phyloP scores from a whole-genome alignment of 2,797 vertebrate species.

The Chrysolophus pictus region DNA sequence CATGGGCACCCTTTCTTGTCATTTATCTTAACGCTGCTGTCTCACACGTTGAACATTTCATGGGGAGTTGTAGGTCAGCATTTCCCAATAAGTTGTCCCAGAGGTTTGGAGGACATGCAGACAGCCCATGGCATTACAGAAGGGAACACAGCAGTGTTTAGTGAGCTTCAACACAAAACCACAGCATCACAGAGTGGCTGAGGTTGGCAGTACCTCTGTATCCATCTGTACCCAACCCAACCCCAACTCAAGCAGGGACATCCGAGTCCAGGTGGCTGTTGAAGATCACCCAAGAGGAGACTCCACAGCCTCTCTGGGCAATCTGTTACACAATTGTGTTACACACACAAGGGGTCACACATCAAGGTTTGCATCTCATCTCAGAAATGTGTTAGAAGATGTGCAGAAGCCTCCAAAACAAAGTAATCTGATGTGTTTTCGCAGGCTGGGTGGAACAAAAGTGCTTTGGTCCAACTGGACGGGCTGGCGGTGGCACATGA shows the following conservation, averaged over 20 bases:
- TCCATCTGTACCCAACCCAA: neutral
- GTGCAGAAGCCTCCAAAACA: neutral
- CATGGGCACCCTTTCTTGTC: fast-evolving
- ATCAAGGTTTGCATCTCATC: neutral
- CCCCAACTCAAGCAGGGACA: neutral
- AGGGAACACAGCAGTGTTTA: neutral
- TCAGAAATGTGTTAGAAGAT: neutral
- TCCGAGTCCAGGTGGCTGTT: neutral
- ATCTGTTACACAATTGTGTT: neutral
- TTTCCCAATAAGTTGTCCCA: neutral
- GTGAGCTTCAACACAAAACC: neutral
- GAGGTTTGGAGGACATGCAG: neutral
- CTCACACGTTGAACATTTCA: neutral
- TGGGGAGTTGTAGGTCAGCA: neutral
- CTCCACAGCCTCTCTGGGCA: neutral
- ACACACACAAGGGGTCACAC: neutral
- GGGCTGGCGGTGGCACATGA: neutral
- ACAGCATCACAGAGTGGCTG: neutral
- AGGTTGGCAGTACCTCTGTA: neutral
- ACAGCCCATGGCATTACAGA: neutral
- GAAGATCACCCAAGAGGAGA: neutral
- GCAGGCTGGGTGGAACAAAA: neutral
- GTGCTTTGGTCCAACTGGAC: neutral
- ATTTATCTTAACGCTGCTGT: neutral
- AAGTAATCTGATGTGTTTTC: neutral